Base-by-base conservation (phyloP, 2,888 invertebrate species). In the Dromius quadrimaculatus region DNA sequence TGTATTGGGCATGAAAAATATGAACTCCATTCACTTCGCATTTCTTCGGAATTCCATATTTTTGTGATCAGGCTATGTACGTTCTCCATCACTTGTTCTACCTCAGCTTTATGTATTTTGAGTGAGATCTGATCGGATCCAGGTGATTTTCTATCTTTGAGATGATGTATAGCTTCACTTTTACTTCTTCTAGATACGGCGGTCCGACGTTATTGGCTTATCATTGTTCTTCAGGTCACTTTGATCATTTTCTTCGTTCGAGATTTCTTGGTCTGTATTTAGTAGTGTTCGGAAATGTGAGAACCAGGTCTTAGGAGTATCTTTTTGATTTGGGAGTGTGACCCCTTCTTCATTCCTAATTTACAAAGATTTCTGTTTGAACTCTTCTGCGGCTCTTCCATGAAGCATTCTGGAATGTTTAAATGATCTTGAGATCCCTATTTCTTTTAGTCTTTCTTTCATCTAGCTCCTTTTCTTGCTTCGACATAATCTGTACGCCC, bases 131-230 rank as follows among this genome's bases (percentile, higher is more conserved):
- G n/a, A n/a, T n/a, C n/a, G n/a, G n/a, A n/a, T n/a, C n/a, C n/a
- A n/a, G n/a, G n/a, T n/a, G n/a, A n/a, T n/a, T n/a, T n/a, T n/a
- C n/a, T n/a, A n/a, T n/a, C 38, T 38, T 38, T 38, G 1, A 11
- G 38, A n/a, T 5, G 41, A 41, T 5, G n/a, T 41, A 41, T 41
- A 41, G 41, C 41, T 41, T 41, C 41, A 41, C n/a, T n/a, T 13
- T 15, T 41, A 41, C 41, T 41, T 41, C 41, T 13, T 41, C 41
- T 41, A 41, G 41, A 41, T 11, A 41, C 41, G 41, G 41, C 41
- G 41, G 11, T 13, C 15, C 41, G 41, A 41, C 15, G 41, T 41
- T 41, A 15, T 41, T 41, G 41, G n/a, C 41, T 5, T 6, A 13
- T 41, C n/a, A n/a, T 13, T 41, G 13, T 41, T 41, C 41, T 41